These are phyloP conservation scores for Trichechus manatus DNA, from an alignment of 2,113 vertebrate genomes.

Conservation along the genomic window DNA sequence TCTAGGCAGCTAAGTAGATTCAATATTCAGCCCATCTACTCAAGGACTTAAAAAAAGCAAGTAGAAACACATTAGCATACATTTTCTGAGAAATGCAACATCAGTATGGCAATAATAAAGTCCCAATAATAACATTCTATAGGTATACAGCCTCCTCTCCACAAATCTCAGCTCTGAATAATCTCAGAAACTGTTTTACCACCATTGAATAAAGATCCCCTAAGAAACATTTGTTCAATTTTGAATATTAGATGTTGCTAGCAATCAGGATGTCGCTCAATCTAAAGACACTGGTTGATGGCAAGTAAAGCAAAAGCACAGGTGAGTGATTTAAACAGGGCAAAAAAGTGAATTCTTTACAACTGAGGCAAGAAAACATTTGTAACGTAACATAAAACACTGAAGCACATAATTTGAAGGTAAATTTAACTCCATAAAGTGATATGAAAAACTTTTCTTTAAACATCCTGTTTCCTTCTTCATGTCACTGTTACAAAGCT, in stretches of 20 bases:
- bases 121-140: slow-evolving; percentile 5
- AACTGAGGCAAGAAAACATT: not conserved
- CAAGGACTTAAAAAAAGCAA: slow-evolving; percentile 35
- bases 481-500: not conserved
- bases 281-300: not conserved
- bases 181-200: slow-evolving; percentile 44
- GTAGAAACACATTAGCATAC: slow-evolving; percentile 59
- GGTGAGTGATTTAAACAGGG: not conserved
- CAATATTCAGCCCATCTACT: slow-evolving; percentile 44
- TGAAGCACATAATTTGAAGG: slow-evolving; percentile 22
- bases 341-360: not conserved
- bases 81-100: slow-evolving; percentile 62
- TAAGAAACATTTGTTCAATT: not conserved
- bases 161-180: slow-evolving; percentile 44
- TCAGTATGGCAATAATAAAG: slow-evolving; percentile 34
- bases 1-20: slow-evolving; percentile 37
- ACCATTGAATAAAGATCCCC: slow-evolving; percentile 55
- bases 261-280: not conserved
- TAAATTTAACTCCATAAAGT: slow-evolving; percentile 51
- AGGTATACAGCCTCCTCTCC: not conserved
- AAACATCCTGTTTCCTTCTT: slow-evolving; percentile 26
- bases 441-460: not conserved
- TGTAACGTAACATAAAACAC: not conserved
- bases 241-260: not conserved
- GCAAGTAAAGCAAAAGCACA: not conserved